Percentiles rank a stretch among this genome's conserved stretches.
Conservation (phyloP, 2,797 vertebrate species). For the Periparus ater region DNA sequence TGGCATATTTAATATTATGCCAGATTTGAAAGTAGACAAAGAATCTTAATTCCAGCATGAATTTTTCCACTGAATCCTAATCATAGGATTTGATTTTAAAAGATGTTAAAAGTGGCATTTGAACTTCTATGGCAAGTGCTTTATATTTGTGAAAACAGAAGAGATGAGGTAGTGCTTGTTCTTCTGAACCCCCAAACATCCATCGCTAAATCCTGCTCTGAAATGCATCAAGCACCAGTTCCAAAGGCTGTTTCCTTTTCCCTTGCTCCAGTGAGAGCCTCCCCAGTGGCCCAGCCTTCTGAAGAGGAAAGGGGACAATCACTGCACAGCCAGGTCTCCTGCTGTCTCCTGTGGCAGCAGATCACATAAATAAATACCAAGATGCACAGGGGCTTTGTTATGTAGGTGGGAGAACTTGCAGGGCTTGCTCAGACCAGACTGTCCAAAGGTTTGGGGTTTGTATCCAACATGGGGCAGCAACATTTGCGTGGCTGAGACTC, state of each 20-base stretch:
- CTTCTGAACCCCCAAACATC: not conserved
- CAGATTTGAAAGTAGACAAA: not conserved
- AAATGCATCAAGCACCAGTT: not conserved
- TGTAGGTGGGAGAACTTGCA: not conserved
- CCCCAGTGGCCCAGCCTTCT: not conserved
- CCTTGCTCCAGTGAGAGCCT: not conserved
- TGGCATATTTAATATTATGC: not conserved
- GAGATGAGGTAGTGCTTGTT: not conserved
- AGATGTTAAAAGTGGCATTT: not conserved
- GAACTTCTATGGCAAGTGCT: not conserved
- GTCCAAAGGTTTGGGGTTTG: not conserved
- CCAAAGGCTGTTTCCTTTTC: not conserved
- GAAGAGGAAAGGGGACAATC: not conserved
- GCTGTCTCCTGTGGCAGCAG: not conserved
- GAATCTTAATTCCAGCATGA: not conserved
- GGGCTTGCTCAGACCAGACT: not conserved
- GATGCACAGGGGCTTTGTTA: too few relatives aligned
- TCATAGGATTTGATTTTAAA: not conserved
- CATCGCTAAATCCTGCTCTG: not conserved
- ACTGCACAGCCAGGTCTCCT: not conserved
- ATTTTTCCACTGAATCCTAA: not conserved
- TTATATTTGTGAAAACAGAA: not conserved
- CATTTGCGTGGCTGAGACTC: not conserved
- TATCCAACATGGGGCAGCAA: rapidly evolving
- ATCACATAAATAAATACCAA: not conserved